These are phyloP conservation scores for Drosophila nr. fundita DNA, from an alignment of 2,888 invertebrate species.

Conservation along the genomic window DNA sequence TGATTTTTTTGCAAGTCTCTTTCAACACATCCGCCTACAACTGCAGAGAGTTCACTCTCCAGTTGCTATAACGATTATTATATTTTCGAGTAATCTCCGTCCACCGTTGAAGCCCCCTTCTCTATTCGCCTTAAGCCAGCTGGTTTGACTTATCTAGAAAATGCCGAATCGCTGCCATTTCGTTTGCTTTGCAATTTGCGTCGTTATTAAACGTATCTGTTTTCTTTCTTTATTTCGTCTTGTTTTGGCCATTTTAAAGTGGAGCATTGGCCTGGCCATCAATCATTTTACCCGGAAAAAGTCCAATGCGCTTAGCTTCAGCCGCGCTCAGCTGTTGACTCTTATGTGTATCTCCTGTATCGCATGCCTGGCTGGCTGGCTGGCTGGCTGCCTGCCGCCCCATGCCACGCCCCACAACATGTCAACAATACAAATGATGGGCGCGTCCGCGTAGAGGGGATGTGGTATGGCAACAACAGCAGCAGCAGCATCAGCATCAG, in stretches of 20 bases:
- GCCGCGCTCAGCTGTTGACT: conserved; percentile 68
- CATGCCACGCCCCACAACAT: conserved; percentile 41
- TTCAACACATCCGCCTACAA: background rate
- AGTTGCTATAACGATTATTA: background rate
- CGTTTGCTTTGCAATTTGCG: conserved; percentile 57
- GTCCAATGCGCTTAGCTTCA: conserved; percentile 41
- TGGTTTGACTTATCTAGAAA: conserved; percentile 31
- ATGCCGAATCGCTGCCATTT: conserved; percentile 42
- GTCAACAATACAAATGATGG: conserved; percentile 80
- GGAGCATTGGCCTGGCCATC: conserved; percentile 67
- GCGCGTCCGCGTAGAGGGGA: conserved; percentile 55
- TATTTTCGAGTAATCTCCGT: background rate
- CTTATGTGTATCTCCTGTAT: conserved; percentile 68
- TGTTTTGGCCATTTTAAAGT: conserved; percentile 65
- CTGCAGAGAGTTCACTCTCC: background rate
- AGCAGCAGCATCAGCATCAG: conserved; percentile 37
- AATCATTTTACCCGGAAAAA: conserved; percentile 65
- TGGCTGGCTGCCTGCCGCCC: conserved; percentile 2
- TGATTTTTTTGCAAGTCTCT: background rate
- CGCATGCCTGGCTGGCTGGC: conserved; percentile 41
- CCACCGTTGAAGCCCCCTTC: background rate
- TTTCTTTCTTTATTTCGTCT: conserved; percentile 19
- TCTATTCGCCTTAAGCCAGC: background rate
- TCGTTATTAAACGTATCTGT: conserved; percentile 55
- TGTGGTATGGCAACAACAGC: conserved; percentile 48